Conservation (phyloP, 2,888 invertebrate genomes). For the Lithophane leautieri region DNA sequence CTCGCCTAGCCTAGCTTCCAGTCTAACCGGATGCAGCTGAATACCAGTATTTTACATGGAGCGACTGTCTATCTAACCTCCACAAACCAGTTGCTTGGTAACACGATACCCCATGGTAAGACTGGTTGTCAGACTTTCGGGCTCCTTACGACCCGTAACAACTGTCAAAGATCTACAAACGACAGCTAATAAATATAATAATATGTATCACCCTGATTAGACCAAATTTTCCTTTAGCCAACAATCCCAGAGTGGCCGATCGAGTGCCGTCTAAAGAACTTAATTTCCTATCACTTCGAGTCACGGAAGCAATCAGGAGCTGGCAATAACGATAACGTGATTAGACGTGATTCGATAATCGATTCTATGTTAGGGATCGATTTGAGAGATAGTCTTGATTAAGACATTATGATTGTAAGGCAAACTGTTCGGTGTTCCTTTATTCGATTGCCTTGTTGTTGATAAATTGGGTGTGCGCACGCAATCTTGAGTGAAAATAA, state of each 20-base stretch:
- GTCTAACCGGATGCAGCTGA: no score
- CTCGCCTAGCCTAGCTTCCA: no score
- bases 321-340: constrained; percentile 52
- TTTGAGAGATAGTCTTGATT: constrained; percentile 43
- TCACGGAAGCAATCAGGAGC: constrained; percentile 58
- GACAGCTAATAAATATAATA: no score
- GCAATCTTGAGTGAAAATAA: constrained; percentile 31
- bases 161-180: no score
- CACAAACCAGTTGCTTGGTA: no score
- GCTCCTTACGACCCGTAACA: no score
- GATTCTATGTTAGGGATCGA: constrained; percentile 35
- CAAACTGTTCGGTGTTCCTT: constrained; percentile 27
- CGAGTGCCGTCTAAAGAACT: constrained; percentile 29
- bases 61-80: no score
- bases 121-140: no score
- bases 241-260: constrained; percentile 16
- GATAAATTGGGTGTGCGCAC: constrained; percentile 39
- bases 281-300: constrained; percentile 56
- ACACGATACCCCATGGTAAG: no score
- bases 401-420: constrained; percentile 45
- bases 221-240: background rate
- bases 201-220: background rate
- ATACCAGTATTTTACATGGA: no score
- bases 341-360: constrained; percentile 53
- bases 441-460: constrained; percentile 35